A percentile compares a stretch with the other conserved stretches of the same genome.
Conservation (phyloP, 2,888 invertebrate species). For the Phortica okadai region DNA sequence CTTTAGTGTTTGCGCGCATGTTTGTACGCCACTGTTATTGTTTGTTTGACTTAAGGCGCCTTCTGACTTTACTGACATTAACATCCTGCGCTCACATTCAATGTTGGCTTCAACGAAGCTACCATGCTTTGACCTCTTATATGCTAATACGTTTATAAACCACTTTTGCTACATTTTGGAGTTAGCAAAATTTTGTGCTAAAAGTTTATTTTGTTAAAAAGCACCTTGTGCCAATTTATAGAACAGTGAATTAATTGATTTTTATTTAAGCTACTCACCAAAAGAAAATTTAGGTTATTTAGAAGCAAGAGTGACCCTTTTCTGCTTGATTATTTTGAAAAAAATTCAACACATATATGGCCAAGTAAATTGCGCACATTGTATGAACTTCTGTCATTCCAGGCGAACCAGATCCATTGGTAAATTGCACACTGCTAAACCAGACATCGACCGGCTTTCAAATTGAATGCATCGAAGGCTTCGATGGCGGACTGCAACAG, state of each 20-base stretch:
- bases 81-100: neutral
- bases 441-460: constrained; percentile 84
- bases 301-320: no score
- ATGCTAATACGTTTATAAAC: neutral
- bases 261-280: neutral
- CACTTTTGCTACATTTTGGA: neutral
- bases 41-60: neutral
- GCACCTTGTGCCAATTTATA: neutral
- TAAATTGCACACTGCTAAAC: constrained; percentile 85
- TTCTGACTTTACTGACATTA: neutral
- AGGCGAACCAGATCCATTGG: constrained; percentile 85
- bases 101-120: neutral
- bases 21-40: neutral
- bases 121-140: no score
- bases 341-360: no score
- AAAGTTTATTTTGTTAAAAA: constrained; percentile 1
- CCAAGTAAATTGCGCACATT: no score
- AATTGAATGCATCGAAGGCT: constrained; percentile 85
- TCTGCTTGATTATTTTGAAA: no score
- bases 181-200: neutral
- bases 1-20: neutral
- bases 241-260: neutral
- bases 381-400: constrained; percentile 36
- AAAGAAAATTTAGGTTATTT: no score
- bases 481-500: constrained; percentile 86